Base-by-base conservation (phyloP, 2,113 vertebrate genomes). In the Tychaedon coryphoeus region DNA sequence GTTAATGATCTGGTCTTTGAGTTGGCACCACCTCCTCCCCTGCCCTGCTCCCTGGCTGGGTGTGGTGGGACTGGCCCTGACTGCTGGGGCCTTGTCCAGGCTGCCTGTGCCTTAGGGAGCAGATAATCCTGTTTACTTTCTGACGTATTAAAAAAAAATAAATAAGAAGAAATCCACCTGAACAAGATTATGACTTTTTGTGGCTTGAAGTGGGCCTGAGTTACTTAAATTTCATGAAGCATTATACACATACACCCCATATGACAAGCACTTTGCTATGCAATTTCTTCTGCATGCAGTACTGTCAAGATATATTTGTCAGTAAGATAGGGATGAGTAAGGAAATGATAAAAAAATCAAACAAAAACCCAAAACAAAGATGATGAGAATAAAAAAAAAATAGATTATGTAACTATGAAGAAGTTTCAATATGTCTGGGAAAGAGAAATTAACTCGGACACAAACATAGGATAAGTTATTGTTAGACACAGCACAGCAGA, bases 171-270 rank as follows among this genome's bases (percentile, higher is more conserved):
- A 26, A 6, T 0, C 3, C 28, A 48, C 20, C 25, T 25, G 10
- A 62, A 31, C 25, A 61, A 34, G 20, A 34, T n/a, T 61, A 11
- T 50, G 7, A 42, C 2, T 56, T 79, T 56, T 56, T 67, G 66
- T 75, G 50, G 2, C n/a, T 76, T 89, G 58, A 64, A 65, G 50
- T 34, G 19, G 24, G 22, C 33, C 26, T 5, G 6, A 85, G 33
- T 64, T 69, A 47, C 31, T 83, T 24, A 43, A 13, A n/a, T 89
- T 77, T 58, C 40, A n/a, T 9, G 6, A 58, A 17, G 34, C 12
- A 2, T 24, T 18, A 11, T 29, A 45, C 9, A 3, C 0, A 0
- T 38, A 62, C 3, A 9, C 26, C 12, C 17, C 29, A 3, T 29
- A 47, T 12, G 8, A 67, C 1, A 2, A 64, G 31, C 26, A 43